Evolutionary conservation across 2,113 vertebrate species (phyloP).

Genomic region (Phalacrocorax aristotelis): DNA sequence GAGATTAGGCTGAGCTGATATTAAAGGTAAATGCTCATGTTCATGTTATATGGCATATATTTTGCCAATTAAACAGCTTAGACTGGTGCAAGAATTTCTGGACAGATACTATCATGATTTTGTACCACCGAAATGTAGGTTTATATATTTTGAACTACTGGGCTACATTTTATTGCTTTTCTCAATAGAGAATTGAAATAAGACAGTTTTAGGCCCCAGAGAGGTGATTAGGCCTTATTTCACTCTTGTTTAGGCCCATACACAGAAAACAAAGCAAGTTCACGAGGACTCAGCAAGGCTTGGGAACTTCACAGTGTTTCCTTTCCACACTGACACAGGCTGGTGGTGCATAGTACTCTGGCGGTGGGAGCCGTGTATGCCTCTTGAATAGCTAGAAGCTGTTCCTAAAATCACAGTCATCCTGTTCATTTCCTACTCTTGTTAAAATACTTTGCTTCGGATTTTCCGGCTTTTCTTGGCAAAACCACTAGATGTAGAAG

Average conservation of each 20-base stretch:
- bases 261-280: background rate
- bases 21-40: slow-evolving; percentile 40
- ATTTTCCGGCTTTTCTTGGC: background rate
- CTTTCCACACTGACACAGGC: rapidly evolving
- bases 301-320: rapidly evolving
- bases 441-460: slow-evolving; percentile 4
- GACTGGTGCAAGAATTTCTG: slow-evolving; percentile 43
- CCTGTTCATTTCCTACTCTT: background rate
- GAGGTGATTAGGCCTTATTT: background rate
- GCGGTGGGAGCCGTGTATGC: rapidly evolving
- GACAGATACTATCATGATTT: slow-evolving; percentile 19
- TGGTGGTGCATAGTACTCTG: background rate
- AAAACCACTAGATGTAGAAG: background rate
- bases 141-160: slow-evolving; percentile 18
- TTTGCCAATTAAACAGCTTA: slow-evolving; percentile 63
- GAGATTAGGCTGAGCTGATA: slow-evolving; percentile 56
- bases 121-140: background rate
- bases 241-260: background rate
- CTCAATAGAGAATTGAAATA: background rate
- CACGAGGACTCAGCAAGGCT: rapidly evolving
- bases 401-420: background rate
- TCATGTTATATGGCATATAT: slow-evolving; percentile 1
- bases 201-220: background rate
- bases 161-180: slow-evolving; percentile 7
- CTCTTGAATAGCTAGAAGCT: background rate